Base-by-base conservation (phyloP, 1,140 invertebrate species). In the Reticulitermes speratus region DNA sequence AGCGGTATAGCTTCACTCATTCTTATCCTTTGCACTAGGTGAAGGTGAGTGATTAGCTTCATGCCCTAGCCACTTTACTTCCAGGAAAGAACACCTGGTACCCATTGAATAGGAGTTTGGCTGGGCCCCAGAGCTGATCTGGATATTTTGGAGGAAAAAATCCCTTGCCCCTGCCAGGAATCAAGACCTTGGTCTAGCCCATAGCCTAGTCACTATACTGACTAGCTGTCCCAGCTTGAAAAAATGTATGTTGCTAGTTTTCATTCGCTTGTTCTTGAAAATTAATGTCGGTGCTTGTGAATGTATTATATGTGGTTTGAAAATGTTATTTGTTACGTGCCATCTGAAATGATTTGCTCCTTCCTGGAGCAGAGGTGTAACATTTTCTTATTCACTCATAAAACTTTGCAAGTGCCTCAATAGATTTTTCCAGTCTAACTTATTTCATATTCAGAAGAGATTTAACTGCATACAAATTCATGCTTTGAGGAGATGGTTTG, bases 281-380 rank as follows among this genome's bases (percentile, higher is more conserved):
- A 75, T n/a, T 75, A 3, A 30, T n/a, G 0, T 30, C n/a, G n/a
- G 65, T 30, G n/a, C n/a, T 30, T 75, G 65, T 75, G n/a, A 30
- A 75, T n/a, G n/a, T 75, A 75, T 75, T 75, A 75, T 75, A 30
- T 75, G 65, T 75, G 65, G n/a, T 75, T 75, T 25, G 25, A 75
- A 75, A 75, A 75, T 75, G 65, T 30, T 75, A 30, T 30, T n/a
- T 75, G 19, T 48, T 48, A 48, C 48, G 7, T 55, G 25, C 8
- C 65, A 11, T 75, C 65, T 75, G 65, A 75, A 75, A 25, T 75
- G n/a, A n/a, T 75, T n/a, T 75, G n/a, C 11, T 30, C 65, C 25
- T 14, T 75, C 14, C 5, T 9, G 7, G n/a, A 75, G 65, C 8
- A 30, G 11, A 75, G 9, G 25, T n/a, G n/a, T 75, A 75, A 75